Evolutionary conservation across 2,888 invertebrate species (phyloP).

Genomic region (Trisateles emortualis): DNA sequence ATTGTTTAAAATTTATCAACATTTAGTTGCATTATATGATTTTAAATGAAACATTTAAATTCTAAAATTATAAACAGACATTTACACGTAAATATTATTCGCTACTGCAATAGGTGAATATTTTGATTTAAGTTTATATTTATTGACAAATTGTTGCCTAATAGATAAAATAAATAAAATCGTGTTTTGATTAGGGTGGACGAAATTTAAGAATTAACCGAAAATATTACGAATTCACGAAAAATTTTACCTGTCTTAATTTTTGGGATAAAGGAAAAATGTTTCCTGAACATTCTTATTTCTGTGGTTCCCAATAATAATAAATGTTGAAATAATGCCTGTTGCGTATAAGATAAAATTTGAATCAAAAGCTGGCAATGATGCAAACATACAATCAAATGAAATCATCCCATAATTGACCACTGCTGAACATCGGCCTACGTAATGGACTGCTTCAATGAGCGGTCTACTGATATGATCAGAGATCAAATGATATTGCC

Average conservation of each 20-base stretch:
- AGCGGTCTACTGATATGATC: not conserved
- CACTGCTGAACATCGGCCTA: not conserved
- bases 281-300: too few species aligned
- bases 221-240: too few species aligned
- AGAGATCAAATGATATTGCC: conserved; percentile 4
- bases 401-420: conserved; percentile 4
- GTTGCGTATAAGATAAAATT: not conserved
- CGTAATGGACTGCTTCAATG: not conserved
- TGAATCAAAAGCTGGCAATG: not conserved
- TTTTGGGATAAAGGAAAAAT: too few species aligned
- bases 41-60: not conserved
- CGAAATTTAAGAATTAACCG: too few species aligned
- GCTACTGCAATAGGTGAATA: too few species aligned
- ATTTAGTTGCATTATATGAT: not conserved
- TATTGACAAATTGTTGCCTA: too few species aligned
- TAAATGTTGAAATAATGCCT: too few species aligned
- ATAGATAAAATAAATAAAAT: too few species aligned
- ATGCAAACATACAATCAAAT: not conserved
- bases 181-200: too few species aligned
- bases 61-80: not conserved
- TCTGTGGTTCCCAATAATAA: not conserved
- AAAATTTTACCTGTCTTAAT: too few species aligned
- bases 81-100: too few species aligned
- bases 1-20: conserved; percentile 9
- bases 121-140: too few species aligned